Evolutionary conservation across 2,113 vertebrate species (phyloP), one percentile per base, ranked within the genome.

Genomic region (Ceuthmochares aereus): DNA sequence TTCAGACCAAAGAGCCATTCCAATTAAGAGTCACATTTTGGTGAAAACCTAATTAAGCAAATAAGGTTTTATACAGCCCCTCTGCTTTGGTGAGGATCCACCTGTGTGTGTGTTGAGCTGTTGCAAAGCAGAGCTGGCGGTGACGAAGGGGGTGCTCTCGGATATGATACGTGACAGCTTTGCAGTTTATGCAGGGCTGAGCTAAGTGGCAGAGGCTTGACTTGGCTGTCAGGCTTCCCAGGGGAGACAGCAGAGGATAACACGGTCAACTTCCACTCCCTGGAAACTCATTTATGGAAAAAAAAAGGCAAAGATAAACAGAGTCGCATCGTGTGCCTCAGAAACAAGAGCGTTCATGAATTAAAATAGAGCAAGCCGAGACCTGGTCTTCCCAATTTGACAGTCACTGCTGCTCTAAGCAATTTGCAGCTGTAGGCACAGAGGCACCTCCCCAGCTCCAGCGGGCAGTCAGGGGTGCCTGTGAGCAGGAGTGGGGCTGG

Each of bases 391-490:
- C 20, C 68, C 66, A 25, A 37, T 25, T 47, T 34, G 74, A 14
- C 0, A 1, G 22, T 40, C 55, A 6, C 62, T n/a, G 89, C 81
- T 88, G 69, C 40, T 54, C 6, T 15, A 3, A 42, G 54, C 26
- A 10, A 16, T 47, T 30, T 52, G 72, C 25, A 16, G 63, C n/a
- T 29, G 20, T 51, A 37, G 74, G 42, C 45, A 36, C 70, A 45
- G 72, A 51, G 73, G 73, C 42, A 32, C 45, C 32, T 18, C 0
- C 0, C 0, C 21, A 9, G 37, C n/a, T 62, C 3, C 1, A 23
- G 43, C 29, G 51, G 27, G 10, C 36, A 52, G 60, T 26, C 7
- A 21, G 89, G 23, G 26, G 3, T 6, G 32, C 23, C 52, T 45
- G 72, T 23, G 5, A 22, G 12, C 19, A 26, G 51, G 19, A n/a